Evolutionary conservation across 2,113 vertebrate genomes (phyloP).

Genomic region (Actenoides hombroni): DNA sequence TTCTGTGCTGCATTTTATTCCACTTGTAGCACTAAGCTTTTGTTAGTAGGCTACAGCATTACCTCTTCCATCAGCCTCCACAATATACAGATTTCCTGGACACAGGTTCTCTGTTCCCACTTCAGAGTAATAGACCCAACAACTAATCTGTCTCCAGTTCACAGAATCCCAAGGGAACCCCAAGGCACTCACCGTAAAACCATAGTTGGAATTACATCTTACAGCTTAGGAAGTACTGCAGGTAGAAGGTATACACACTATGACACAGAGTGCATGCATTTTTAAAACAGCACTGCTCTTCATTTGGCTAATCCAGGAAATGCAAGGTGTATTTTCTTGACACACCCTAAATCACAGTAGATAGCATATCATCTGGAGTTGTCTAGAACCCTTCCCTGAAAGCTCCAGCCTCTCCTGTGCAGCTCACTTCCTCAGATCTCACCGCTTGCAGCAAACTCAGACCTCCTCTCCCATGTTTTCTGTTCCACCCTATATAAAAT

Average conservation of each 20-base stretch:
- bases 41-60: background rate
- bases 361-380: background rate
- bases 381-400: background rate
- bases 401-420: background rate
- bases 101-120: background rate
- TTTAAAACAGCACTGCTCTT: background rate
- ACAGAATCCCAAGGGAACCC: background rate
- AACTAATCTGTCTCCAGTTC: background rate
- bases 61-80: background rate
- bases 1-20: background rate
- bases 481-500: background rate
- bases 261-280: background rate
- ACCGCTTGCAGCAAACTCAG: background rate
- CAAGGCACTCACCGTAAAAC: background rate
- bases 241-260: background rate
- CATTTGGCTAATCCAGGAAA: background rate
- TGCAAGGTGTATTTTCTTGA: background rate
- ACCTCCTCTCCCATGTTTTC: background rate
- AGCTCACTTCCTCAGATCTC: background rate
- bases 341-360: background rate
- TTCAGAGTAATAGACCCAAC: background rate
- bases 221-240: background rate
- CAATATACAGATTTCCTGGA: background rate
- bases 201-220: background rate
- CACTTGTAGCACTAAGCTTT: background rate